These are phyloP conservation scores for Delichon dasypus DNA, from an alignment of 2,797 vertebrate genomes.

Conservation along the genomic window DNA sequence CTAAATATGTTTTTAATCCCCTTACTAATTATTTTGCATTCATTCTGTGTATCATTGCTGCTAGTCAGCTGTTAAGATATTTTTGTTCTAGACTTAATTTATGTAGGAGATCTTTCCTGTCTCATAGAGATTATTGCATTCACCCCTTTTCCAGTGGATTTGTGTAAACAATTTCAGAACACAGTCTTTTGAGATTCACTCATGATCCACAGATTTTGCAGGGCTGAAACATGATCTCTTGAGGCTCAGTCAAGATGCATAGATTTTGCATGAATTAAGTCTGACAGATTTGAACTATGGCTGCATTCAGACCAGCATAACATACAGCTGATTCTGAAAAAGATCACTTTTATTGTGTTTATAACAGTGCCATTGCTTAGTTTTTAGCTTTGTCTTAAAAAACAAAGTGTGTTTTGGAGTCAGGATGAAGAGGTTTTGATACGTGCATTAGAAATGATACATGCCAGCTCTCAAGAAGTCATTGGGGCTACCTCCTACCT, in stretches of 20 bases:
- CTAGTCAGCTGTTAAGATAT: background rate
- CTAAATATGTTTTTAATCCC: background rate
- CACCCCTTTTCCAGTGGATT: background rate
- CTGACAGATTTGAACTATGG: background rate
- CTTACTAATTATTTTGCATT: background rate
- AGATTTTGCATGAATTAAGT: background rate
- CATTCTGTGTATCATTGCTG: background rate
- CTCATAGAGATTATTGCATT: background rate
- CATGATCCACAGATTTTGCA: background rate
- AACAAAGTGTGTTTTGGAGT: background rate
- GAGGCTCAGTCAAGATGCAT: rapidly evolving
- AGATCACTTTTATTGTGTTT: background rate
- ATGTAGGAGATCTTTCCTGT: background rate
- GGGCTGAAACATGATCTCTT: background rate
- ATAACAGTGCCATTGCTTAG: background rate
- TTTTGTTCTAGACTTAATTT: background rate
- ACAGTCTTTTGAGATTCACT: background rate
- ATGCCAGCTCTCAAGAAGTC: background rate
- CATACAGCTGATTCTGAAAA: background rate
- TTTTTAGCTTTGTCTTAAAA: background rate
- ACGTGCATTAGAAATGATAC: background rate
- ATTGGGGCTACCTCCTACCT: background rate
- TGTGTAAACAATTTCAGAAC: background rate
- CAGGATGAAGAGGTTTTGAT: background rate
- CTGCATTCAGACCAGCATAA: background rate